phyloP scores from a whole-genome alignment of 2,113 vertebrate species.

The Grus americana region DNA sequence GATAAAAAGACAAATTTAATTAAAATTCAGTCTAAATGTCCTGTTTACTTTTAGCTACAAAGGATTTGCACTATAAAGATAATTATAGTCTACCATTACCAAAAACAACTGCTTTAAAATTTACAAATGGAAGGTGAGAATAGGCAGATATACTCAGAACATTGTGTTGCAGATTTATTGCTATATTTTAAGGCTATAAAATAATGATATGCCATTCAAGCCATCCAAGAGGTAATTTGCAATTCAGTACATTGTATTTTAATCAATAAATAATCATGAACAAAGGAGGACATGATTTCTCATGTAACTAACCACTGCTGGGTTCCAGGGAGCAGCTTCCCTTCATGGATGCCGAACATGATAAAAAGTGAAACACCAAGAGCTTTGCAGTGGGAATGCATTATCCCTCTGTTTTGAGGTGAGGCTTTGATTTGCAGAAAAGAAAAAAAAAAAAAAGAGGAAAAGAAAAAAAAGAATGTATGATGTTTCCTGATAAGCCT shows the following conservation, averaged over 20 bases:
- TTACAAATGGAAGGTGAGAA: neutral
- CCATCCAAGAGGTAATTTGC: neutral
- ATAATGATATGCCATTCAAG: neutral
- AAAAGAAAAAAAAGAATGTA: neutral
- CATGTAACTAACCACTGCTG: neutral
- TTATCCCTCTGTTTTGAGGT: neutral
- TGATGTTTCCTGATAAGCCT: neutral
- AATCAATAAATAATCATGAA: conserved; percentile 26
- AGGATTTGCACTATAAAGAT: neutral
- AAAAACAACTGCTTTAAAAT: neutral
- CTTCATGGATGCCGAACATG: neutral
- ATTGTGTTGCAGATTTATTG: neutral
- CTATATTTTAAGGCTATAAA: neutral
- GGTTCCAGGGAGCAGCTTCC: neutral
- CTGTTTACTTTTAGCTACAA: neutral
- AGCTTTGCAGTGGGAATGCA: neutral
- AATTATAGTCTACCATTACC: neutral
- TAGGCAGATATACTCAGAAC: neutral
- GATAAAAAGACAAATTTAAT: neutral
- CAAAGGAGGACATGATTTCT: neutral
- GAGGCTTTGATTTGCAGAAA: neutral
- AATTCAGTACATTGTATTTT: neutral
- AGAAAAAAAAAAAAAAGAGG: too few relatives aligned
- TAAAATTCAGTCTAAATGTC: neutral
- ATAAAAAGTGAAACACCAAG: neutral